These are phyloP conservation scores for Trichogramma pretiosum DNA, from an alignment of 1,140 invertebrate species.

Conservation along the genomic window DNA sequence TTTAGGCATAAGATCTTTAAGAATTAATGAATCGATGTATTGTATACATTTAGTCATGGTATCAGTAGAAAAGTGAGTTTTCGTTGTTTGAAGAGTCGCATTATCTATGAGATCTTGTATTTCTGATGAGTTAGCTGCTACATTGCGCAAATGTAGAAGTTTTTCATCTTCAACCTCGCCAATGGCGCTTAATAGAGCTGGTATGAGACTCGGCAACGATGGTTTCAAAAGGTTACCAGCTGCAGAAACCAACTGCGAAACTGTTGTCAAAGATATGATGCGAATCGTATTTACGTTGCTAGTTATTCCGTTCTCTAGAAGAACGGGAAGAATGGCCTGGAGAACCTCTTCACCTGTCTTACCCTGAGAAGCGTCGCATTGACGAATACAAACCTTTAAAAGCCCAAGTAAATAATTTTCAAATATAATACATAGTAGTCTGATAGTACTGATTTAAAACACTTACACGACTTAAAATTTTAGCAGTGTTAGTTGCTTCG, in stretches of 20 bases:
- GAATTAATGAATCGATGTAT: conserved; percentile 64
- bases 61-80: conserved; percentile 78
- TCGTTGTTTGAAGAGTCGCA: conserved; percentile 65
- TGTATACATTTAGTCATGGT: conserved; percentile 82
- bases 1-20: conserved; percentile 71
- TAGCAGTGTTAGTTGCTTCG: conserved; percentile 68
- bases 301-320: conserved; percentile 70
- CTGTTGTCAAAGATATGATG: conserved; percentile 69
- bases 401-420: neutral
- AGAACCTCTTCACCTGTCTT: conserved; percentile 71
- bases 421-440: conserved; percentile 11
- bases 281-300: conserved; percentile 73
- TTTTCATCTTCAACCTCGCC: conserved; percentile 74
- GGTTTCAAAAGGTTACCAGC: conserved; percentile 70
- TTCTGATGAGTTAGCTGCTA: conserved; percentile 55
- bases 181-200: conserved; percentile 73
- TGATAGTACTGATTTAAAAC: too few species aligned
- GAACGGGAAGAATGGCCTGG: conserved; percentile 65
- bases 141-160: conserved; percentile 70
- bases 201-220: conserved; percentile 71
- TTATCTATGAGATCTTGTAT: conserved; percentile 67
- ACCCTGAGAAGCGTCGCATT: conserved; percentile 66
- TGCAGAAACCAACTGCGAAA: conserved; percentile 72
- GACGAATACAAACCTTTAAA: conserved; percentile 63
- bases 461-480: conserved; percentile 68